Conservation (phyloP, 2,888 invertebrate genomes). For the Corbicula japonica region DNA sequence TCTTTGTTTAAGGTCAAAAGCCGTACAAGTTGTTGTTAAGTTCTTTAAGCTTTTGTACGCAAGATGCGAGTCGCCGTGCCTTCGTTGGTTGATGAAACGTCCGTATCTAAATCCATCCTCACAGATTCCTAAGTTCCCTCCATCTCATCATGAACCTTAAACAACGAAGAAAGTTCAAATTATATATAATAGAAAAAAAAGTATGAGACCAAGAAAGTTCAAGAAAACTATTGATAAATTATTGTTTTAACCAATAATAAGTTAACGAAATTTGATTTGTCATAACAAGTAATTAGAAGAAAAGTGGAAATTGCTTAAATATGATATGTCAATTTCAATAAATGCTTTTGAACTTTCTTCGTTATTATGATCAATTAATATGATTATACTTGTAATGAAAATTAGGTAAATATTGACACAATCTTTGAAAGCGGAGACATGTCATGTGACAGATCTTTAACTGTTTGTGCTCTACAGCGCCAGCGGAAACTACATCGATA, state of each 20-base stretch:
- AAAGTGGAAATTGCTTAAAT: conserved; percentile 6
- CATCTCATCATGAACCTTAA: conserved; percentile 49
- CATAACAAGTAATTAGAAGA: conserved; percentile 1
- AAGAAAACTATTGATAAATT: conserved; percentile 11
- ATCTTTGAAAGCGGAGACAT: conserved; percentile 42
- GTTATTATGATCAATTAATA: conserved; percentile 57
- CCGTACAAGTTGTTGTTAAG: too few species aligned
- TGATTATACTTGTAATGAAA: conserved; percentile 49
- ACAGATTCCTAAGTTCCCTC: too few species aligned
- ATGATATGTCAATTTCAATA: conserved; percentile 16
- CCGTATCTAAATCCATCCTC: too few species aligned
- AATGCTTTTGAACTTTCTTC: conserved; percentile 65
- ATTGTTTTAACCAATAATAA: neutral
- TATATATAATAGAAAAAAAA: conserved; percentile 18
- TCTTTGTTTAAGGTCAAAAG: too few species aligned
- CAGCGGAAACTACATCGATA: conserved; percentile 11
- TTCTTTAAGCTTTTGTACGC: too few species aligned
- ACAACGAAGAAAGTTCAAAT: conserved; percentile 70
- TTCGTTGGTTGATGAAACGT: too few species aligned
- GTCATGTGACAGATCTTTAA: conserved; percentile 37
- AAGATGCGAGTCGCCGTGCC: too few species aligned
- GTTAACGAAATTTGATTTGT: neutral
- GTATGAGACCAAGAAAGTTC: conserved; percentile 65
- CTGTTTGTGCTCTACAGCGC: conserved; percentile 36
- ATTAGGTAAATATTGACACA: conserved; percentile 43